A percentile compares a stretch with the other conserved stretches of the same genome.
These are phyloP conservation scores for Tragelaphus scriptus DNA, from an alignment of 2,113 vertebrate genomes.

Conservation along the genomic window DNA sequence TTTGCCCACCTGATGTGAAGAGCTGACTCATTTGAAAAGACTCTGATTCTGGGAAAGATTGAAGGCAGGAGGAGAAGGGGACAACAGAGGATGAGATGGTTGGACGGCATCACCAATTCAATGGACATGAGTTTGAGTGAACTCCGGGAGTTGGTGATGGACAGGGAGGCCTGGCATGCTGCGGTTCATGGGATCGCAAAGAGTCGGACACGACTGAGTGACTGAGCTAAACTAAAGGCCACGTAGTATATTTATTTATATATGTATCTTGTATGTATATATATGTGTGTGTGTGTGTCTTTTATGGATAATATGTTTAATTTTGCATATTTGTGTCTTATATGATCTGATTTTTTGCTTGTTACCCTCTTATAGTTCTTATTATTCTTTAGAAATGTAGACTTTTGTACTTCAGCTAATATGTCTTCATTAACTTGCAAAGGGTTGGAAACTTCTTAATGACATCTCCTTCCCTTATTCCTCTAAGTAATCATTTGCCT, in stretches of 20 bases:
- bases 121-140: background rate
- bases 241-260: background rate
- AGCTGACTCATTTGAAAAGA: background rate
- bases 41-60: background rate
- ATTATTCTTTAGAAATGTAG: background rate
- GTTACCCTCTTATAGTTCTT: background rate
- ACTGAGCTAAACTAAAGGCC: background rate
- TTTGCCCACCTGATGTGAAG: rapidly evolving
- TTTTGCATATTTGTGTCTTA: background rate
- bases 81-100: background rate
- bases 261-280: background rate
- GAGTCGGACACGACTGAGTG: rapidly evolving
- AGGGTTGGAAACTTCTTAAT: background rate
- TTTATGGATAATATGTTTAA: background rate
- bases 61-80: background rate
- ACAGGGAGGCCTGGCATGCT: background rate
- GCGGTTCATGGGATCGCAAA: rapidly evolving
- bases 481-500: background rate
- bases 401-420: background rate
- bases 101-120: rapidly evolving
- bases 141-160: background rate
- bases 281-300: background rate
- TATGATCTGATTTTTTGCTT: background rate
- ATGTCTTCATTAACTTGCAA: background rate
- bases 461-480: background rate